phyloP scores from a whole-genome alignment of 1,140 invertebrate genomes.

The Drosophila grimshawi region DNA sequence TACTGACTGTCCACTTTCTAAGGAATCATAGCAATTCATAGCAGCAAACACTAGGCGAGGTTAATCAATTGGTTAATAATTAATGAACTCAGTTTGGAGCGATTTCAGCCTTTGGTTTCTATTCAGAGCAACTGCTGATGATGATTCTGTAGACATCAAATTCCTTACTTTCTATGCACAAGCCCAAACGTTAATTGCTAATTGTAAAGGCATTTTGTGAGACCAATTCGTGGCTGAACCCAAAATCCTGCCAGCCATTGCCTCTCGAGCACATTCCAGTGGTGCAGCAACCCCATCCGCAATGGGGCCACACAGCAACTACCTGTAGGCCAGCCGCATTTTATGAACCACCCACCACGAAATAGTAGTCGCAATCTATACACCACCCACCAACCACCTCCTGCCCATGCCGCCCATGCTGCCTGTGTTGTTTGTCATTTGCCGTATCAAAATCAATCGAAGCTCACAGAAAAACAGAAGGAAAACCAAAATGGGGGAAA shows the following conservation, averaged over 20 bases:
- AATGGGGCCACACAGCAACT: constrained; percentile 18
- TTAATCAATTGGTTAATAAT: too few species aligned
- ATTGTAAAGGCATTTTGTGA: constrained; percentile 26
- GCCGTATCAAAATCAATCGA: constrained; percentile 70
- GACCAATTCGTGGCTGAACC: constrained; percentile 14
- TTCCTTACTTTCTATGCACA: neutral
- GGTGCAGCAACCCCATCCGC: neutral
- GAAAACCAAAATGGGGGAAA: neutral
- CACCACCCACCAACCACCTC: neutral
- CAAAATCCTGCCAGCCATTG: constrained; percentile 24
- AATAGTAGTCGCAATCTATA: neutral
- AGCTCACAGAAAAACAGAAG: constrained; percentile 24
- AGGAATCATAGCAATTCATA: too few species aligned
- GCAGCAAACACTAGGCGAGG: too few species aligned
- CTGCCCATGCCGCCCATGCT: neutral
- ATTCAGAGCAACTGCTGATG: too few species aligned
- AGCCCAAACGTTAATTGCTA: neutral
- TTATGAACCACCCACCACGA: constrained; percentile 42
- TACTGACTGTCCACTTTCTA: too few species aligned
- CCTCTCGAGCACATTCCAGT: constrained; percentile 9
- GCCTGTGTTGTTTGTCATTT: constrained; percentile 56
- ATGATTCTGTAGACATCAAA: neutral
- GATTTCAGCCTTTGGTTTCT: too few species aligned
- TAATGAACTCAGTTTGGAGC: too few species aligned
- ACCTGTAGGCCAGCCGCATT: constrained; percentile 46